Base-by-base conservation (phyloP, 1,140 invertebrate species). In the Bicyclus anynana region DNA sequence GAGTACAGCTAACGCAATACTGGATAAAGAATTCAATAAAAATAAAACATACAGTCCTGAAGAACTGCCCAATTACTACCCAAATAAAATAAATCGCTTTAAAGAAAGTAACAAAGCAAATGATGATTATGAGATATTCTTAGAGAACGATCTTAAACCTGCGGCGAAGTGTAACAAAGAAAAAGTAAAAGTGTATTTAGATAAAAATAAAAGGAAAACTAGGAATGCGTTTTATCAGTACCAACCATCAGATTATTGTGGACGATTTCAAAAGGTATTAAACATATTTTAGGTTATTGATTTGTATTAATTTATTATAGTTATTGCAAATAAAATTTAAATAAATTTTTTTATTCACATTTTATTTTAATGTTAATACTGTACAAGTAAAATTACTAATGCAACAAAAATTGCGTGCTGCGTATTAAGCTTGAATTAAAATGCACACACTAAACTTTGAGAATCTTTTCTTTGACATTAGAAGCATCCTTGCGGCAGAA, bases 51-150 rank as follows among this genome's bases (percentile, higher is more conserved):
- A 33, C 14, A 56, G 56, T 14, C 35, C 56, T 16, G 17, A 47
- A 18, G 53, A 67, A 14, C 23, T 38, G 27, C 46, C 53, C 12
- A 69, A 65, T 18, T 50, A 57, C 38, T 55, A 62, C 29, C 13
- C 16, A 16, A 62, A 47, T 23, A 65, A 62, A 23, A 50, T 35
- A 10, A 51, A 9, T 16, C 6, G 18, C 21, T 46, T 33, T 18
- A 54, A 51, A 38, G 37, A 7, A 23, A 9, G 14, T 17, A 20
- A 29, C 1, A 62, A 42, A 48, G 10, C 37, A 4, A 37, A 53
- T 49, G 53, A 65, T 37, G 80, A 81, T 49, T 84, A 77, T 53
- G 80, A 84, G 48, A 64, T 74, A 14, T 77, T 68, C n/a, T 69
- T 66, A 10, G 62, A 80, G 66, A 79, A 80, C 51, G 78, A 75